phyloP scores from a whole-genome alignment of 2,113 vertebrate genomes.

The Chascanopsetta lugubris region DNA sequence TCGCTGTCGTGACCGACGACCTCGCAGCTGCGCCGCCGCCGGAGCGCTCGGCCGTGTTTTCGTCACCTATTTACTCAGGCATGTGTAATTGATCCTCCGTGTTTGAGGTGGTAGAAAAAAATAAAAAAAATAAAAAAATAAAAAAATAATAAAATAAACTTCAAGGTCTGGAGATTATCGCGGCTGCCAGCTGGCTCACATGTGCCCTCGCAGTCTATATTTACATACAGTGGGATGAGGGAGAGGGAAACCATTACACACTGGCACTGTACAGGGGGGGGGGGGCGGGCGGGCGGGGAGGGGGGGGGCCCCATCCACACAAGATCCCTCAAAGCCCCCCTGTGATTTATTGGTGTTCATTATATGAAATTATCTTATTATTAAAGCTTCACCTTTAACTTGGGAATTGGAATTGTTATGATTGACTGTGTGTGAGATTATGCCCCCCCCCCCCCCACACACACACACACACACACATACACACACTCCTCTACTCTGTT shows the following conservation, averaged over 20 bases:
- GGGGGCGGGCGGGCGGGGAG: too few species aligned
- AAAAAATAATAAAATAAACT: too few species aligned
- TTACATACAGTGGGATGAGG: slow-evolving; percentile 76
- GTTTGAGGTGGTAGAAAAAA: slow-evolving; percentile 54
- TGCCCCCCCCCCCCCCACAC: neutral
- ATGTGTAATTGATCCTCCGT: slow-evolving; percentile 78
- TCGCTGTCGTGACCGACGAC: slow-evolving; percentile 52
- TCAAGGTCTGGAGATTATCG: slow-evolving; percentile 83
- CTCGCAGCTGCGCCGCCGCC: slow-evolving; percentile 70
- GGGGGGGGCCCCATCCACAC: too few species aligned
- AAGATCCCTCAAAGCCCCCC: neutral
- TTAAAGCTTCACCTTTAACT: neutral
- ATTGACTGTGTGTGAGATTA: slow-evolving; percentile 10
- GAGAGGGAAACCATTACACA: slow-evolving; percentile 64
- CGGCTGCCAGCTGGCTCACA: slow-evolving; percentile 73
- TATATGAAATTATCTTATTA: slow-evolving; percentile 3
- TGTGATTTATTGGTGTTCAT: neutral
- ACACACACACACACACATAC: slow-evolving; percentile 19
- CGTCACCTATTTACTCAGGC: slow-evolving; percentile 83
- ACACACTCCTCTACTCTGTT: slow-evolving; percentile 84
- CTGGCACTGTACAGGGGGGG: slow-evolving; percentile 53
- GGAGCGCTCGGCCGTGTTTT: slow-evolving; percentile 67
- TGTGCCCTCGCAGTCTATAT: slow-evolving; percentile 74
- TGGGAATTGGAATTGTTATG: neutral
- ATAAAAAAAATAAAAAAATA: too few species aligned